Base-by-base conservation (phyloP, 2,113 vertebrate genomes). In the Rana temporaria region DNA sequence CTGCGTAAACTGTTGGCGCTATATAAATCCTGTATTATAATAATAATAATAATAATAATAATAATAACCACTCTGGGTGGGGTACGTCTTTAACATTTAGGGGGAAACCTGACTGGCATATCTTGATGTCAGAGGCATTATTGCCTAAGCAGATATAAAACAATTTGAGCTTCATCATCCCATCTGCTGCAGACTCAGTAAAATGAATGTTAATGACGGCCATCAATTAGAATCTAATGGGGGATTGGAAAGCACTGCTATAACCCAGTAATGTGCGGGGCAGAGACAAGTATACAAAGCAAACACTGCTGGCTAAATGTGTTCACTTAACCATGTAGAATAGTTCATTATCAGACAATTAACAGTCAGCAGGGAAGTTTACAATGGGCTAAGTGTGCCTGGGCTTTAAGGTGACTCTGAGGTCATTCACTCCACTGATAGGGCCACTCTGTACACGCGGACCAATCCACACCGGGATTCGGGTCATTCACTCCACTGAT, bases 261-360 rank as follows among this genome's bases (percentile, higher is more conserved):
- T 22, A 65, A 66, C 42, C 38, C 26, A 67, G 48, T 55, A 17
- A 42, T 57, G 32, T 2, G 15, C 19, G 0, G 26, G 18, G 55
- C 30, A 9, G 65, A 30, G 22, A 30, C 42, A 7, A 57, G 11
- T 15, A 32, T 64, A 18, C 9, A 20, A 34, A 68, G 65, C 15
- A 1, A 42, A 42, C 52, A 24, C 60, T 63, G 48, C 22, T 32
- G 24, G 79, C 59, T 55, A 74, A 74, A 73, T 62, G 20, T 56
- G 79, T 34, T 82, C 62, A 73, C 60, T 73, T 53, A 79, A 73
- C 42, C 79, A 65, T 73, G 69, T 48, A 24, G 56, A 11, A 34
- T 17, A 74, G 69, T 65, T 82, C 60, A 73, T 82, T 82, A 82
- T 52, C 60, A 65, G 56, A 38, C 42, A 32, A 63, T 81, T 71